Percentiles rank a stretch among this genome's conserved stretches.
Evolutionary conservation across 2,113 vertebrate genomes (phyloP).

Genomic region (Oceanites oceanicus): DNA sequence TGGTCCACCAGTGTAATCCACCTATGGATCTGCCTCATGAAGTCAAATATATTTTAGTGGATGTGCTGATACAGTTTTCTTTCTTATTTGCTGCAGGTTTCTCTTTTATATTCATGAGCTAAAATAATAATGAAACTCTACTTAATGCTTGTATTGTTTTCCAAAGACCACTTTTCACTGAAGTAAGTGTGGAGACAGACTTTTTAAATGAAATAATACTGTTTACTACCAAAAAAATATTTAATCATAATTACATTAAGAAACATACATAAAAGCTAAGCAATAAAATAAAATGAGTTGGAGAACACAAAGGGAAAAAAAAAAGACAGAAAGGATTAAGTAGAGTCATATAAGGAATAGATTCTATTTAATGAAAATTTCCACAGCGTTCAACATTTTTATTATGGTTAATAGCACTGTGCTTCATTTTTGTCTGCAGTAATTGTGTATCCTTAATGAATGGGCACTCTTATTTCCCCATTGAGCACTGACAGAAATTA

Average conservation of each 20-base stretch:
- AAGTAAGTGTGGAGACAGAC: constrained; percentile 25
- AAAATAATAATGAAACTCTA: constrained; percentile 61
- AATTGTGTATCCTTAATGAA: constrained; percentile 86
- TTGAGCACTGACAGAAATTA: constrained; percentile 86
- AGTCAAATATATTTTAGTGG: not conserved
- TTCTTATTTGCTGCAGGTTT: constrained; percentile 29
- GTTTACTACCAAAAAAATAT: constrained; percentile 74
- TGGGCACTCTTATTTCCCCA: constrained; percentile 83
- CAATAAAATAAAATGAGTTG: constrained; percentile 83
- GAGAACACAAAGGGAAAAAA: constrained; percentile 67
- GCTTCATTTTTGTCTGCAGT: constrained; percentile 86
- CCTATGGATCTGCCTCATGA: not conserved
- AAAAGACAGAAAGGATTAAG: constrained; percentile 83
- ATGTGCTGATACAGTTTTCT: not conserved
- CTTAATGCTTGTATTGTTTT: constrained; percentile 58
- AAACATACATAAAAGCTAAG: constrained; percentile 81
- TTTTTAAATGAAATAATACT: constrained; percentile 60
- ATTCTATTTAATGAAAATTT: constrained; percentile 89
- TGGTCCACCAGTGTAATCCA: not conserved
- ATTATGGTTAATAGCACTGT: constrained; percentile 85
- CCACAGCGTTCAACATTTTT: constrained; percentile 86
- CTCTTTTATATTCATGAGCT: not conserved
- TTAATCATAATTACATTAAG: constrained; percentile 86
- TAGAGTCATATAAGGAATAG: constrained; percentile 84
- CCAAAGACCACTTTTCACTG: constrained; percentile 52